Evolutionary conservation across 2,888 invertebrate species (phyloP).

Genomic region (Cheilosia vernalis): DNA sequence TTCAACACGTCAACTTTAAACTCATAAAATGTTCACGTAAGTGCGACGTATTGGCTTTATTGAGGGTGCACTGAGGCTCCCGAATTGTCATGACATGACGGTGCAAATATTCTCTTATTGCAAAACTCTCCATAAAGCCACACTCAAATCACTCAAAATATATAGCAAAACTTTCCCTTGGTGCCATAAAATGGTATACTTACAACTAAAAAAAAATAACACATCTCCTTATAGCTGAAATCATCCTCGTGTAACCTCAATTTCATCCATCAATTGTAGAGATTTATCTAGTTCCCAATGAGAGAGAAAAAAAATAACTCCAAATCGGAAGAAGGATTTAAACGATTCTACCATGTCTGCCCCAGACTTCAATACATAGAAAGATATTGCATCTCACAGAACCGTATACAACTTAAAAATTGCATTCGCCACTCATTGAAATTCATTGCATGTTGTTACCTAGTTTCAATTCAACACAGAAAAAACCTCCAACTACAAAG

Average conservation of each 20-base stretch:
- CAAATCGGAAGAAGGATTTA: constrained; percentile 55
- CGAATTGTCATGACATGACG: constrained; percentile 20
- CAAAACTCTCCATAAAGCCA: constrained; percentile 18
- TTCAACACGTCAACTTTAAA: not conserved
- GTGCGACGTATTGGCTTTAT: not conserved
- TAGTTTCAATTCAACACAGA: constrained; percentile 60
- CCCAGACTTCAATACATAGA: constrained; percentile 27
- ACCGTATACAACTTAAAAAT: constrained; percentile 65
- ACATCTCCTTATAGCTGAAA: constrained; percentile 42
- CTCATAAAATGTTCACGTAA: not conserved
- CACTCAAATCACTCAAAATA: constrained; percentile 29
- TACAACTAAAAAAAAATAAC: constrained; percentile 6
- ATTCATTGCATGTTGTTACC: constrained; percentile 74
- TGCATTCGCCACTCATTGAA: constrained; percentile 70
- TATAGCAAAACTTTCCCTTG: constrained; percentile 27
- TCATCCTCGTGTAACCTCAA: constrained; percentile 66
- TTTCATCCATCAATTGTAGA: constrained; percentile 64
- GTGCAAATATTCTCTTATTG: constrained; percentile 8
- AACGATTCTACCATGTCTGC: constrained; percentile 50
- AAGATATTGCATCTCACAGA: constrained; percentile 61
- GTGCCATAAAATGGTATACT: constrained; percentile 38
- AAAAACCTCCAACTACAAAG: constrained; percentile 35
- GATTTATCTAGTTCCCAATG: constrained; percentile 60
- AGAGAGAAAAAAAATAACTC: constrained; percentile 22
- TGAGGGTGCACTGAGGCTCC: constrained; percentile 14